Conservation (phyloP, 2,113 vertebrate genomes). For the Oostethus manadensis region DNA sequence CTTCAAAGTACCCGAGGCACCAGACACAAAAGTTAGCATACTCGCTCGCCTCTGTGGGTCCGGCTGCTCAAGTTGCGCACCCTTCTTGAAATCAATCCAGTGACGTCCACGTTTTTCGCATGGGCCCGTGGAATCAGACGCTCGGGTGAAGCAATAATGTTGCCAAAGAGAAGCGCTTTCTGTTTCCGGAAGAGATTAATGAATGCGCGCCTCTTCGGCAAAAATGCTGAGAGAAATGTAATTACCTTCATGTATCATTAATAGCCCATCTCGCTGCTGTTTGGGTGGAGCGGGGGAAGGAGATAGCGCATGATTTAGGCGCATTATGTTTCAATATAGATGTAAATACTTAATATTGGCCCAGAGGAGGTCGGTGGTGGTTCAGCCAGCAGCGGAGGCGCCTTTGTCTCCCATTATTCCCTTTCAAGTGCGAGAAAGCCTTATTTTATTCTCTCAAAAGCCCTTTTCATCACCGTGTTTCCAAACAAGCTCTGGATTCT, state of each 20-base stretch:
- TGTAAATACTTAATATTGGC: conserved; percentile 48
- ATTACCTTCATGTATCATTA: conserved; percentile 60
- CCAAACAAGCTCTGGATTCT: background rate
- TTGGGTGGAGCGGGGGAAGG: conserved; percentile 43
- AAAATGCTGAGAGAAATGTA: conserved; percentile 50
- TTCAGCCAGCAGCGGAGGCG: conserved; percentile 23
- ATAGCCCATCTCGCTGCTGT: conserved; percentile 55
- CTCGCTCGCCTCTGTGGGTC: no score
- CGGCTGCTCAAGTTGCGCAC: no score
- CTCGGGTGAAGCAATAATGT: conserved; percentile 17
- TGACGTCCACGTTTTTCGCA: no score
- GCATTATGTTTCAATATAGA: conserved; percentile 43
- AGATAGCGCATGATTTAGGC: conserved; percentile 28
- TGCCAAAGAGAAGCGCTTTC: conserved; percentile 14
- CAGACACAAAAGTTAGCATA: no score
- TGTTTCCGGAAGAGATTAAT: conserved; percentile 37
- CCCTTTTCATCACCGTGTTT: background rate
- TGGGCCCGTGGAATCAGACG: no score
- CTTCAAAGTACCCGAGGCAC: no score
- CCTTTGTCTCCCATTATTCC: conserved; percentile 46
- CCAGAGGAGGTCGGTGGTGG: conserved; percentile 14
- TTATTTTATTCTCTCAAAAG: conserved; percentile 15
- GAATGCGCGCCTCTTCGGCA: conserved; percentile 40
- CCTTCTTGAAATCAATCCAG: no score
- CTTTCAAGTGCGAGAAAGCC: conserved; percentile 33